Conservation (phyloP, 2,797 vertebrate species). For the Xyrichtys novacula region DNA sequence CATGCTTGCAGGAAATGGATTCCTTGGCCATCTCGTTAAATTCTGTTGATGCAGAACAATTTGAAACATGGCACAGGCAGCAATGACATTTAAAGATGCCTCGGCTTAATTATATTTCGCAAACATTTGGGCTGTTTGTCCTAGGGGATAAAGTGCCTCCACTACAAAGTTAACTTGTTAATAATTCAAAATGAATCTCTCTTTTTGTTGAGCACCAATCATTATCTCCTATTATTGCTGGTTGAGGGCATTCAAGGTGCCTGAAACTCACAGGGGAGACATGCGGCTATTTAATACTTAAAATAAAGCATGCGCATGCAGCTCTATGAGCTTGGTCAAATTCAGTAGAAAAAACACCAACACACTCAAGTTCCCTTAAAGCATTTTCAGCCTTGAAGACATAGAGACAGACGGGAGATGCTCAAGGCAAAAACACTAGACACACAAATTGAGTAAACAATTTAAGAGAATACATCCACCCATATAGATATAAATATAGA, state of each 20-base stretch:
- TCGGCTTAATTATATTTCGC: conserved; percentile 99
- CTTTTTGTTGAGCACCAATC: conserved; percentile 84
- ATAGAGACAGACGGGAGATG: background rate
- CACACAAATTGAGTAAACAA: background rate
- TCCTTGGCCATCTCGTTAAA: conserved; percentile 99
- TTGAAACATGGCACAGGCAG: conserved; percentile 99
- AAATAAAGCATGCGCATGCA: conserved; percentile 64
- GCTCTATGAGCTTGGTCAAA: conserved; percentile 49
- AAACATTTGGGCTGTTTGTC: conserved; percentile 99
- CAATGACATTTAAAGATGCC: conserved; percentile 99
- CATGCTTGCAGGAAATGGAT: conserved; percentile 98
- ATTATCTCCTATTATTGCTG: conserved; percentile 87
- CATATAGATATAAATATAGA: background rate
- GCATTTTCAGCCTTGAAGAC: conserved; percentile 19
- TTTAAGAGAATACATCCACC: background rate
- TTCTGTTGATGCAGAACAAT: conserved; percentile 99
- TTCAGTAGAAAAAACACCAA: conserved; percentile 52
- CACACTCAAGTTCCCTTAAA: conserved; percentile 21
- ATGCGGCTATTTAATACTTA: conserved; percentile 70
- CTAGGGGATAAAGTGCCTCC: conserved; percentile 98
- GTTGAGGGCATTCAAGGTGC: conserved; percentile 87
- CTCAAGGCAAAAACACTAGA: background rate
- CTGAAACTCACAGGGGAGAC: conserved; percentile 73
- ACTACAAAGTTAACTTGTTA: conserved; percentile 99
- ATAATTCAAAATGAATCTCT: conserved; percentile 89